Conservation (phyloP, 2,113 vertebrate species). For the Erythrocercus mccallii region DNA sequence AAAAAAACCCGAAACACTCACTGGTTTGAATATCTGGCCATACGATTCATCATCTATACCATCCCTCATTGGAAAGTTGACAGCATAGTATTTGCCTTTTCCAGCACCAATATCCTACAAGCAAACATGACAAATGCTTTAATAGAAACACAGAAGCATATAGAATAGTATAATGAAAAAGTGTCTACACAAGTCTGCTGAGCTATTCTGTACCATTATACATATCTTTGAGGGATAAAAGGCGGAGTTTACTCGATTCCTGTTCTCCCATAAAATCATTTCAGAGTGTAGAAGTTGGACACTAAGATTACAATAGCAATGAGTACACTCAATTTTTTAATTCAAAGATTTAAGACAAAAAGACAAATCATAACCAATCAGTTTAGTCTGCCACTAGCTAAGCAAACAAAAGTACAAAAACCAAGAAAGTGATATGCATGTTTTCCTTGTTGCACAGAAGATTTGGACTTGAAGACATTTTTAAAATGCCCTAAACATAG, state of each 20-base stretch:
- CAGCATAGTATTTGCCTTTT: slow-evolving; percentile 88
- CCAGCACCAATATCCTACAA: slow-evolving; percentile 89
- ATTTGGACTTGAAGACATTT: not conserved
- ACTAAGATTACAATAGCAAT: not conserved
- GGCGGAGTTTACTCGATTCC: not conserved
- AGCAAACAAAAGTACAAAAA: not conserved
- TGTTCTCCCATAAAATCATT: not conserved
- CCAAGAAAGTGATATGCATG: not conserved
- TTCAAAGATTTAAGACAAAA: not conserved
- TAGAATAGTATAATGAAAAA: not conserved
- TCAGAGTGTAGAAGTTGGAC: not conserved
- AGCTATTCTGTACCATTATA: not conserved
- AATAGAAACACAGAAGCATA: not conserved
- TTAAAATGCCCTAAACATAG: not conserved
- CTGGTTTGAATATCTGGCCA: slow-evolving; percentile 84
- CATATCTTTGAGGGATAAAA: not conserved
- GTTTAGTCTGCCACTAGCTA: not conserved
- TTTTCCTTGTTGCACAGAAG: not conserved
- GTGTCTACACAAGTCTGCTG: not conserved
- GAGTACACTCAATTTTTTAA: not conserved
- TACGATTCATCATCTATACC: slow-evolving; percentile 86
- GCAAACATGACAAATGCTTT: not conserved
- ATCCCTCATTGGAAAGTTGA: slow-evolving; percentile 85
- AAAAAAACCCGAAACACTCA: slow-evolving; percentile 53
- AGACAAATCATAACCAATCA: not conserved